Evolutionary conservation across 2,888 invertebrate species (phyloP).

Genomic region (Lepidocyrtinus sp.): DNA sequence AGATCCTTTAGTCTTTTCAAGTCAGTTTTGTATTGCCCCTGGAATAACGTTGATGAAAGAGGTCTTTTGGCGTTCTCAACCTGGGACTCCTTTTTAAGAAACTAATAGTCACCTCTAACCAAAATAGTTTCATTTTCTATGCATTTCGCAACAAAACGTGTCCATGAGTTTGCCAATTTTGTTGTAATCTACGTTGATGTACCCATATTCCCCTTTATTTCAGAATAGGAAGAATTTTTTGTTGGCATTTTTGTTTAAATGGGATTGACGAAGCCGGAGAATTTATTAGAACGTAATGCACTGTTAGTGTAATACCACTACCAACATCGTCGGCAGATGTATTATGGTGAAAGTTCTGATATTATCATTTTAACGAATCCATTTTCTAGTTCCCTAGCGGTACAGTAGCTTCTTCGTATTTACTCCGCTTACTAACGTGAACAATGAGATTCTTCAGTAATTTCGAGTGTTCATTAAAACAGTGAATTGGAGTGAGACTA

Average conservation of each 20-base stretch:
- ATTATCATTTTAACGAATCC: too few relatives aligned
- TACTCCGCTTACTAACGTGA: not conserved
- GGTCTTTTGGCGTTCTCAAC: conserved; percentile 28
- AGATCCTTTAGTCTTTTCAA: conserved; percentile 20
- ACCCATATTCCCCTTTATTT: not conserved
- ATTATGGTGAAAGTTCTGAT: too few relatives aligned
- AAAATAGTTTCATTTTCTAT: not conserved
- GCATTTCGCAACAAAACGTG: not conserved
- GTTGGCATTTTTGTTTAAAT: not conserved
- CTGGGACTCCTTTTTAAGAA: conserved; percentile 27
- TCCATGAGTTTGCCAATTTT: conserved; percentile 12
- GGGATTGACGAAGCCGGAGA: not conserved
- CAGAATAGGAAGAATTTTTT: not conserved
- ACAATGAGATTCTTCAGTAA: conserved; percentile 6
- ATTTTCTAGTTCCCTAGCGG: too few relatives aligned
- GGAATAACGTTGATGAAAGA: conserved; percentile 23
- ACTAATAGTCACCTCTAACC: conserved; percentile 1
- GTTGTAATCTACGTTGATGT: not conserved
- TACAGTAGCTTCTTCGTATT: not conserved
- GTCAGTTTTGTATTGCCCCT: conserved; percentile 4
- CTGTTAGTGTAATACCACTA: not conserved
- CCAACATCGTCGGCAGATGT: not conserved
- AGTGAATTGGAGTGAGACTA: conserved; percentile 12
- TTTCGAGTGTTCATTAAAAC: conserved; percentile 18
- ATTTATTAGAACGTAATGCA: too few relatives aligned